Conservation (phyloP, 1,140 invertebrate species). For the Sycophila sp. region DNA sequence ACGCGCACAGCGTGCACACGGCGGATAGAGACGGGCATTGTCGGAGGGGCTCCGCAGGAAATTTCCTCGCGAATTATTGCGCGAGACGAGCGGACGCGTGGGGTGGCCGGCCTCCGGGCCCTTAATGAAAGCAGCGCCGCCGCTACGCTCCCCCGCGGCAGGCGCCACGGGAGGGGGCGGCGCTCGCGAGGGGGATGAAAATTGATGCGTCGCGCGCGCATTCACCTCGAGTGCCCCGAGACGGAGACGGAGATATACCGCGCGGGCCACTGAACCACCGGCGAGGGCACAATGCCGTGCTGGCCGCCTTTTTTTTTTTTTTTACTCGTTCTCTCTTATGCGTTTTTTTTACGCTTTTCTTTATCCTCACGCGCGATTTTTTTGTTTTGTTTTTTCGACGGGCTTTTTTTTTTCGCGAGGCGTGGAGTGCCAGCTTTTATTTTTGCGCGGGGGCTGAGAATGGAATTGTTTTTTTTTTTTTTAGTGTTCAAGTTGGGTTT, state of each 20-base stretch:
- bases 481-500: too few relatives aligned
- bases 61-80: conserved; percentile 18
- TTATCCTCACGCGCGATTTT: background rate
- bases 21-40: too few relatives aligned
- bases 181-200: background rate
- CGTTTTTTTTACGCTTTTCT: background rate
- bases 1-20: too few relatives aligned
- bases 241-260: background rate
- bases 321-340: background rate
- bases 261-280: too few relatives aligned
- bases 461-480: too few relatives aligned
- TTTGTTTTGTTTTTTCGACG: background rate
- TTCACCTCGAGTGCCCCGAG: background rate
- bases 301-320: background rate
- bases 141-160: too few relatives aligned
- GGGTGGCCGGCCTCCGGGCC: too few relatives aligned
- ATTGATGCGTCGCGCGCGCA: conserved; percentile 12
- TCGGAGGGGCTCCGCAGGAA: too few relatives aligned
- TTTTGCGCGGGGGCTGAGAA: too few relatives aligned
- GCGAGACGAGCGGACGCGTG: background rate
- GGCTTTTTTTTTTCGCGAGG: background rate
- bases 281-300: background rate
- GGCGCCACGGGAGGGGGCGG: background rate
- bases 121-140: conserved; percentile 34
- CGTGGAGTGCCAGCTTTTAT: too few relatives aligned